Base-by-base conservation (phyloP, 2,888 invertebrate species). In the Allacma fusca region DNA sequence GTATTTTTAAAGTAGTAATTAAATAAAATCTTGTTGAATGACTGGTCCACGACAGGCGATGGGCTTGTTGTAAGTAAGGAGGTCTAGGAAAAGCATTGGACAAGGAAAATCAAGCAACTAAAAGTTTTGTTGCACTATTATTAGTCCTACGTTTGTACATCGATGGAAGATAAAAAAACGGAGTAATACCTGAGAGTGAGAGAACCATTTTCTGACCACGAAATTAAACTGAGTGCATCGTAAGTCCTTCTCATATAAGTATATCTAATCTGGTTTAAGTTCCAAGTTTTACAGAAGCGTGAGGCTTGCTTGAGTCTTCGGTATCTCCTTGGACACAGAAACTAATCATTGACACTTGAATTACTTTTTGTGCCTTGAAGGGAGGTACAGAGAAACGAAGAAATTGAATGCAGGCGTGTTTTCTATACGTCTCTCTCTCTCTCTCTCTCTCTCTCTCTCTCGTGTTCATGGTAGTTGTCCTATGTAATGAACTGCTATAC, bases 321-420 rank as follows among this genome's bases (percentile, higher is more conserved):
- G 19, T 50, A 50, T 50, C n/a, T 50, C 50, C 50, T 5, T 50
- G 50, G 50, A 50, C 50, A 50, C 19, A 50, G 50, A 50, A n/a
- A 50, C 50, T 50, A 50, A 50, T 50, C 50, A 50, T 50, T 50
- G 50, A 50, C 19, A 50, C 50, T 50, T 50, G 50, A 50, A 50
- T 50, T 5, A 50, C 50, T 50, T 50, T 50, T 50, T 50, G n/a
- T 50, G 50, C 50, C 50, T 50, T 50, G 50, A 50, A 50, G 50
- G 50, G n/a, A 50, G 50, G n/a, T 34, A 34, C 34, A 50, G 50
- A 50, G 19, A 50, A 50, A 19, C 19, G 50, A 50, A 50, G 50
- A 50, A 50, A 13, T 50, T 34, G 34, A 50, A 2, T 50, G n/a
- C 50, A 50, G 50, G 50, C 50, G 50, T 50, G 50, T 50, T 50